A percentile compares a stretch with the other conserved stretches of the same genome.
These are phyloP conservation scores for Luperina nickerlii DNA, from an alignment of 2,888 invertebrate genomes.

Conservation along the genomic window DNA sequence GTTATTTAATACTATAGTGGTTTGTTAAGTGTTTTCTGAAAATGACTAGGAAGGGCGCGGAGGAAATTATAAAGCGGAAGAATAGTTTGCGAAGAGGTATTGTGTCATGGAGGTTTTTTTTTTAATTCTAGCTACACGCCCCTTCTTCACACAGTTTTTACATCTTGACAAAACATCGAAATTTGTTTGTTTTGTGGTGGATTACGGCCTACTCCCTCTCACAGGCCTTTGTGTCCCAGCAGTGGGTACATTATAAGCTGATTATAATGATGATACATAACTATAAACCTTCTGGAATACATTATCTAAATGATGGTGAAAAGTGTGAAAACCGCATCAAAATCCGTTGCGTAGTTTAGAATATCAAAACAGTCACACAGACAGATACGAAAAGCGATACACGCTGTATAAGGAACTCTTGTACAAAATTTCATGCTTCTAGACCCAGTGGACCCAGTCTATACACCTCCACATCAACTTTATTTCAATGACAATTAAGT, in stretches of 20 bases:
- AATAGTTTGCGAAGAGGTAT: slow-evolving; percentile 79
- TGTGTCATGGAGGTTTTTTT: background rate
- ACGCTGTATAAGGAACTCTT: too few species aligned
- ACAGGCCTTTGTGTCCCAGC: too few species aligned
- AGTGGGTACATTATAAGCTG: too few species aligned
- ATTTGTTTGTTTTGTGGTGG: background rate
- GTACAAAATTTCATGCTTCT: too few species aligned
- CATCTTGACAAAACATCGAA: background rate
- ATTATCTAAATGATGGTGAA: background rate
- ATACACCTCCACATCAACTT: too few species aligned
- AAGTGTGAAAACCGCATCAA: background rate
- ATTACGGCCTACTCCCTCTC: too few species aligned
- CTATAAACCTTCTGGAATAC: background rate
- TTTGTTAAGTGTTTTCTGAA: slow-evolving; percentile 28
- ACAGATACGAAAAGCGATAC: background rate
- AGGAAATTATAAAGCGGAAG: slow-evolving; percentile 78
- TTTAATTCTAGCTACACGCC: background rate
- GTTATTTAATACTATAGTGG: slow-evolving; percentile 28
- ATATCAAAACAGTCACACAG: background rate
- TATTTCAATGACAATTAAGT: too few species aligned
- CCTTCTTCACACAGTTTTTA: too few species aligned
- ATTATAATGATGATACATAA: too few species aligned
- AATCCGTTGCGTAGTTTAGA: background rate
- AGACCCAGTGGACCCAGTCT: too few species aligned
- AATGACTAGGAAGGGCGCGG: slow-evolving; percentile 73